These are phyloP conservation scores for Toxotes jaculatrix DNA, from an alignment of 2,113 vertebrate species.

Conservation along the genomic window DNA sequence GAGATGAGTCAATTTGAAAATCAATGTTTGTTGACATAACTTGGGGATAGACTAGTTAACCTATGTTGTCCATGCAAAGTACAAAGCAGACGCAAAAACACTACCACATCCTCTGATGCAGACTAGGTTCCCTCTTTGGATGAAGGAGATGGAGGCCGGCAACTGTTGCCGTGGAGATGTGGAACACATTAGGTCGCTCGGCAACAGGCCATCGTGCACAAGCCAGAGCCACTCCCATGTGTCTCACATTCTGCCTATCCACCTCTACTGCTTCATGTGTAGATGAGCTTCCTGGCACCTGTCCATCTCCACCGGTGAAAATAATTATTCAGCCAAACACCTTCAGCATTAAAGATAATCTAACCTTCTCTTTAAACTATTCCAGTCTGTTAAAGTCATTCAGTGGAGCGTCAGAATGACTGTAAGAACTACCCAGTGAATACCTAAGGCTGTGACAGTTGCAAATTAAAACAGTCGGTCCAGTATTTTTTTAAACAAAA, in stretches of 20 bases:
- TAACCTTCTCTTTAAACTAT: slow-evolving; percentile 34
- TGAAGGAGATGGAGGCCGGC: slow-evolving; percentile 78
- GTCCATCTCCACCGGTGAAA: slow-evolving; percentile 40
- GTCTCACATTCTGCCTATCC: slow-evolving; percentile 42
- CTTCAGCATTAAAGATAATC: slow-evolving; percentile 31
- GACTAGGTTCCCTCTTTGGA: slow-evolving; percentile 47
- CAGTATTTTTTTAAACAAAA: slow-evolving; percentile 7
- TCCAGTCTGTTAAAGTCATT: slow-evolving; percentile 30
- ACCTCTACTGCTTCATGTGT: slow-evolving; percentile 44
- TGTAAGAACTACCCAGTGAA: slow-evolving; percentile 1
- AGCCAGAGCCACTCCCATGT: slow-evolving; percentile 74
- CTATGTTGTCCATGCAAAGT: not conserved
- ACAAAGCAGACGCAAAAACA: not conserved
- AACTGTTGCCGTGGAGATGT: slow-evolving; percentile 83
- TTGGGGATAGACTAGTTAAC: not conserved
- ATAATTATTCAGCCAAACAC: slow-evolving; percentile 38
- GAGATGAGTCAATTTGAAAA: slow-evolving; percentile 1
- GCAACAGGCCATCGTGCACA: slow-evolving; percentile 82
- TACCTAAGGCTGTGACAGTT: slow-evolving; percentile 3
- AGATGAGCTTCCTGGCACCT: slow-evolving; percentile 54
- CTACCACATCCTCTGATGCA: slow-evolving; percentile 33
- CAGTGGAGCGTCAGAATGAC: slow-evolving; percentile 9
- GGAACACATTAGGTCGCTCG: slow-evolving; percentile 79
- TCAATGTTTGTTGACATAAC: slow-evolving; percentile 1
- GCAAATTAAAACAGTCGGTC: slow-evolving; percentile 28